Base-by-base conservation (phyloP, 2,113 vertebrate species). In the Oncorhynchus kisutch region DNA sequence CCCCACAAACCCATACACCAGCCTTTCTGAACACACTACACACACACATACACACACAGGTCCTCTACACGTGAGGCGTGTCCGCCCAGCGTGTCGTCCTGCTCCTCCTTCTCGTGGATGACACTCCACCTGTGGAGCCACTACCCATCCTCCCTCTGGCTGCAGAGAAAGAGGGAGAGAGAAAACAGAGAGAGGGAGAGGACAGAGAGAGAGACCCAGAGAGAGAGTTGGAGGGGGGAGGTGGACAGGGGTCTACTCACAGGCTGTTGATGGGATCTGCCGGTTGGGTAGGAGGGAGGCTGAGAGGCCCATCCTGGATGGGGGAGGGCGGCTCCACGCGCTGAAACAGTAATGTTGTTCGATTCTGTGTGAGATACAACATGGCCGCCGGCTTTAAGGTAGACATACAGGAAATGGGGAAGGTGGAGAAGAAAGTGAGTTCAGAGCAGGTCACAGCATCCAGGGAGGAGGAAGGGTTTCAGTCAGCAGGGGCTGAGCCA, bases 341-440 rank as follows among this genome's bases (percentile, higher is more conserved):
- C 94, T 98, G 96, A 95, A 99, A 98, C 95, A 98, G 96, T 94
- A 98, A 95, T 72, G 97, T 95, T 60, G 96, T 99, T 93, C 96
- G 96, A 92, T 97, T 97, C 96, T 96, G 92, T 89, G 90, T 93
- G 86, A 92, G 88, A 92, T 91, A 95, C 90, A 94, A 87, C 90
- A 94, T 91, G 92, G 89, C 91, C 92, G 88, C 90, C 92, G 91
- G 87, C 91, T 92, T 94, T 93, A 91, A 94, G 92, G 91, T 92
- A 94, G 90, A 90, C 93, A 90, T 88, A 90, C 92, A 91, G 89
- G 90, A 87, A 87, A 91, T 91, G 90, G 73, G 79, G 78, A 88
- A 85, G 82, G 71, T 77, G 84, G 54, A 65, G 72, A 85, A 76
- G 87, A 78, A 81, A 85, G 34, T 72, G 70, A 70, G 69, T 49